These are phyloP conservation scores for Propsilocerus akamusi DNA, from an alignment of 1,140 invertebrate genomes.

Conservation along the genomic window DNA sequence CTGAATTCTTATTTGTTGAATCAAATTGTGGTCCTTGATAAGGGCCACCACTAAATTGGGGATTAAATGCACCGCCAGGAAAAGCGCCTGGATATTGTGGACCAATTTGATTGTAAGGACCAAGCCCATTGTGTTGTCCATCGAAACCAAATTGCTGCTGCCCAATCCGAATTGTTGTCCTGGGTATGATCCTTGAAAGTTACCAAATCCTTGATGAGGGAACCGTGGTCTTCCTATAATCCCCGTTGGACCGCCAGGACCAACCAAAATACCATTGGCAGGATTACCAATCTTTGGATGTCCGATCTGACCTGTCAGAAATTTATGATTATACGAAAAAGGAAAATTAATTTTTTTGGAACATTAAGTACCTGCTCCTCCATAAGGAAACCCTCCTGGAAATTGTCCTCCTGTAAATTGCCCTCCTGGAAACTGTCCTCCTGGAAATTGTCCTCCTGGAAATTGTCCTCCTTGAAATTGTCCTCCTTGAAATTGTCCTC, in stretches of 20 bases:
- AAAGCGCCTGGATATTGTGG: background rate
- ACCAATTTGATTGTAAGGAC: background rate
- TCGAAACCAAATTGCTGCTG: background rate
- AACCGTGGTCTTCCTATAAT: constrained; percentile 22
- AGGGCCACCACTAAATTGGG: background rate
- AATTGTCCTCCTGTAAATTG: too few species aligned
- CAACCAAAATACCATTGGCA: constrained; percentile 28
- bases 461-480: background rate
- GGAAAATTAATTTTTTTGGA: background rate
- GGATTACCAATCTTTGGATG: constrained; percentile 7
- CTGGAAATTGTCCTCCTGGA: background rate
- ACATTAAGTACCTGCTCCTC: too few species aligned
- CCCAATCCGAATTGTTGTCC: background rate
- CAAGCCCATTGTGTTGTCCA: background rate
- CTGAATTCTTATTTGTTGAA: background rate
- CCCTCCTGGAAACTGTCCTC: too few species aligned
- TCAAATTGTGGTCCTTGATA: background rate
- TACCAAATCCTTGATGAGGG: background rate
- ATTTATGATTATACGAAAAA: background rate
- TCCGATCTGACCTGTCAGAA: background rate
- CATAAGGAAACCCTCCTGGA: too few species aligned
- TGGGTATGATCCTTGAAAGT: background rate
- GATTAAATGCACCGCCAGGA: background rate
- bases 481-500: background rate
- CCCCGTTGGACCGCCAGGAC: constrained; percentile 34